Percentiles rank a stretch among this genome's conserved stretches.
These are phyloP conservation scores for Rotaria magnacalcarata DNA, from an alignment of 2,888 invertebrate species.

Conservation along the genomic window DNA sequence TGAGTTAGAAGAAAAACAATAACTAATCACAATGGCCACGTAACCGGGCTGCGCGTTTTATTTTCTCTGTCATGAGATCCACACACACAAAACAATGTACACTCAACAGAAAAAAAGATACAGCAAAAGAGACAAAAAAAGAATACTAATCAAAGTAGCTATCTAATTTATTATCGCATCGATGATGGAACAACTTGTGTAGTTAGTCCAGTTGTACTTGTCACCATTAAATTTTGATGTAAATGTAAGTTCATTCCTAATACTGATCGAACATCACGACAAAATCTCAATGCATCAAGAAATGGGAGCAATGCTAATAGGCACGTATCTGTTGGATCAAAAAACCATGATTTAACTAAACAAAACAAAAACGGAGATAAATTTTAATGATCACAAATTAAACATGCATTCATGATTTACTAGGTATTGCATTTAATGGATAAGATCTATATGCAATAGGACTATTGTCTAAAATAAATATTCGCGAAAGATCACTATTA, in stretches of 20 bases:
- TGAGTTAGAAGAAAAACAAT: not conserved
- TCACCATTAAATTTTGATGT: conserved; percentile 34
- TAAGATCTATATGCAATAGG: conserved; percentile 97
- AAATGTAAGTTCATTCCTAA: conserved; percentile 60
- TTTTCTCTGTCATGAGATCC: conserved; percentile 13
- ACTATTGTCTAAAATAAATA: conserved; percentile 98
- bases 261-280: conserved; percentile 90
- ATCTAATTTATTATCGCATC: not conserved
- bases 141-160: not conserved
- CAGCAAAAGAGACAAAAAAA: not conserved
- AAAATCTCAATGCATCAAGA: conserved; percentile 86
- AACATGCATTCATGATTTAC: not conserved
- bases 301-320: conserved; percentile 92
- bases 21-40: not conserved
- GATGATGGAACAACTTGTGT: conserved; percentile 19
- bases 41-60: conserved; percentile 5
- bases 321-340: conserved; percentile 92
- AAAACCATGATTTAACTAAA: conserved; percentile 85
- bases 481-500: conserved; percentile 88
- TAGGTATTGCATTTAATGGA: conserved; percentile 64
- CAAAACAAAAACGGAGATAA: not conserved
- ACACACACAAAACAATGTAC: conserved; percentile 26
- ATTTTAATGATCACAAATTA: not conserved
- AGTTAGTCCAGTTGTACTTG: not conserved
- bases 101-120: not conserved